Evolutionary conservation across 2,888 invertebrate species (phyloP), one percentile per base, ranked within the genome.

Genomic region (Octodonta nipae): DNA sequence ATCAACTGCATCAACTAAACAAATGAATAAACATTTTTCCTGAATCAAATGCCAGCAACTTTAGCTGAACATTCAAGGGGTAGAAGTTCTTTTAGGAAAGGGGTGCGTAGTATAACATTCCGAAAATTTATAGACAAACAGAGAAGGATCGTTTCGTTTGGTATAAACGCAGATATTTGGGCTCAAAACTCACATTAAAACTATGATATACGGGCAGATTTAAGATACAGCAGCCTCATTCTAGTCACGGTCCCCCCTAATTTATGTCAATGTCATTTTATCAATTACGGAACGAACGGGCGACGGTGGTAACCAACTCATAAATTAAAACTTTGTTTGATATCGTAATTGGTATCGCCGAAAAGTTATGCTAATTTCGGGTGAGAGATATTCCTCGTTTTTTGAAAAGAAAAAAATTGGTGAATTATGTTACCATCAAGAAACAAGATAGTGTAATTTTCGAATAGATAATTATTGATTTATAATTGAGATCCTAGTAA

Each of bases 251-350:
- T 54, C 56, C 57, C 57, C 58, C 58, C 56, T 59, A 62, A 62
- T 61, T 61, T 61, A 62, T 61, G 60, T 61, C 61, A 60, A 58
- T 56, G 62, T 62, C 62, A 62, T 58, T 56, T 55, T 59, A 56
- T 59, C 62, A 61, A 61, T 62, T 62, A 60, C 56, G 60, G 22
- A 60, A 55, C 58, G 59, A 60, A 58, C 50, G 38, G 16, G 14
- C 16, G 26, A n/a, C 26, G 33, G n/a, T 28, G 28, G 14, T 13
- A 24, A 29, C 29, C 4, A 54, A 52, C 50, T 51, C 54, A 55
- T 60, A 60, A 61, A 61, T 60, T 59, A 56, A 47, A 55, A 58
- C 56, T 59, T 55, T 53, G 55, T 57, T 58, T 57, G 55, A 55
- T 43, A 52, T 54, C 52, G 50, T 57, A 58, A 58, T 58, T 56